phyloP scores from a whole-genome alignment of 2,113 vertebrate genomes.

The Lampris incognitus region DNA sequence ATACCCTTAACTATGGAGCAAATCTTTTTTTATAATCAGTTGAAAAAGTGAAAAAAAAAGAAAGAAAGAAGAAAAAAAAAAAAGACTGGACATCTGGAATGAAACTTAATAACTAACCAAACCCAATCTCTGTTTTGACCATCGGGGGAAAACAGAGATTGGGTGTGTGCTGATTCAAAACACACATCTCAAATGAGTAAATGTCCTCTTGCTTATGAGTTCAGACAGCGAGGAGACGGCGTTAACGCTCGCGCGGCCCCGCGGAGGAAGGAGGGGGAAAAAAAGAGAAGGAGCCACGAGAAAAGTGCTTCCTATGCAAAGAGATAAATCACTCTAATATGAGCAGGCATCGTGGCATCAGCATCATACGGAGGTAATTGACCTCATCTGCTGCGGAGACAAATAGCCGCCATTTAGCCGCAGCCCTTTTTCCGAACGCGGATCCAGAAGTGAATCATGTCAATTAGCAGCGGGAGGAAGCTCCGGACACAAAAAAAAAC shows the following conservation, averaged over 20 bases:
- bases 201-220: slow-evolving; percentile 26
- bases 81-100: slow-evolving; percentile 60
- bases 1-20: slow-evolving; percentile 15
- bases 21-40: slow-evolving; percentile 47
- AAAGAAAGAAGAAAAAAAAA: neutral
- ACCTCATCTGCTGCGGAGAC: slow-evolving; percentile 64
- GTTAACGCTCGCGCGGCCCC: slow-evolving; percentile 37
- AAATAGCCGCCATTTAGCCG: slow-evolving; percentile 61
- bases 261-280: slow-evolving; percentile 47
- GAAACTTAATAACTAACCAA: slow-evolving; percentile 18
- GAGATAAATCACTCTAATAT: slow-evolving; percentile 65
- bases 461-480: slow-evolving; percentile 67
- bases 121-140: slow-evolving; percentile 37
- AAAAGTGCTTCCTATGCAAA: slow-evolving; percentile 36
- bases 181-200: slow-evolving; percentile 21
- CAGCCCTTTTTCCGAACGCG: slow-evolving; percentile 26
- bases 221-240: slow-evolving; percentile 32
- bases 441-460: slow-evolving; percentile 68
- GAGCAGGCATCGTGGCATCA: slow-evolving; percentile 50
- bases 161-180: slow-evolving; percentile 43
- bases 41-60: neutral
- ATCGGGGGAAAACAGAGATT: slow-evolving; percentile 12
- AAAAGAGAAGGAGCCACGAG: slow-evolving; percentile 28
- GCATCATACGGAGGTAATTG: slow-evolving; percentile 57
- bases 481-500: slow-evolving; percentile 34